These are phyloP conservation scores for Hydrozoanthus gracilis DNA, from an alignment of 92 coral and sea anemone genomes.

Conservation along the genomic window DNA sequence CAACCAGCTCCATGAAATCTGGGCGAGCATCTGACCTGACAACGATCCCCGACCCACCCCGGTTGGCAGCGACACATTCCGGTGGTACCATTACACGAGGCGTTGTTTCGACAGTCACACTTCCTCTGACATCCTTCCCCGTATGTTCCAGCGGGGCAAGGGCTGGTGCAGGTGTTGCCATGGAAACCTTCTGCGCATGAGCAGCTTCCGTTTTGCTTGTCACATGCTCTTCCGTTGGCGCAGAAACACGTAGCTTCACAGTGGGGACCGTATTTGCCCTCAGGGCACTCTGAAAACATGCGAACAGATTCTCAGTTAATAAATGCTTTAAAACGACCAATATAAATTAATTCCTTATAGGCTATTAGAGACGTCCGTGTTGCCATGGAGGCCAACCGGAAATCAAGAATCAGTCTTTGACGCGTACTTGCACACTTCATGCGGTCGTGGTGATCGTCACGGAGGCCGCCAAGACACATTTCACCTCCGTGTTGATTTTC, in stretches of 20 bases:
- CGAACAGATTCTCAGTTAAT: not conserved
- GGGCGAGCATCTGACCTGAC: conserved; percentile 57
- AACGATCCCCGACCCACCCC: conserved; percentile 81
- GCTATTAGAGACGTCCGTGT: too few relatives aligned
- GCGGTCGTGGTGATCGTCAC: too few relatives aligned
- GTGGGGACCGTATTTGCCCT: conserved; percentile 69
- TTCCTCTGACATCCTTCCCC: conserved; percentile 71
- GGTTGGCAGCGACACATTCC: conserved; percentile 80
- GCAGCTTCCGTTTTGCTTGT: conserved; percentile 75
- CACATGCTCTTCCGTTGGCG: conserved; percentile 58
- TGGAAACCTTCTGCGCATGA: conserved; percentile 80
- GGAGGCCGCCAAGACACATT: too few relatives aligned
- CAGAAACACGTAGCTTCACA: conserved; percentile 73
- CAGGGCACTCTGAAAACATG: conserved; percentile 65
- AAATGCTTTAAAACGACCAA: too few relatives aligned
- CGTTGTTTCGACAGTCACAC: conserved; percentile 72
- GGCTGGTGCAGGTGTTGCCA: conserved; percentile 72
- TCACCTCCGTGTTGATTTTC: too few relatives aligned
- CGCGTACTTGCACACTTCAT: too few relatives aligned
- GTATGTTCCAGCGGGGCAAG: conserved; percentile 65
- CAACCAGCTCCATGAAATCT: conserved; percentile 74
- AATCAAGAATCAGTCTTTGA: too few relatives aligned
- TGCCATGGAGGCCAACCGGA: too few relatives aligned
- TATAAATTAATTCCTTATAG: too few relatives aligned
- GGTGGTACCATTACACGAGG: conserved; percentile 67